A percentile compares a stretch with the other conserved stretches of the same genome.
Evolutionary conservation across 2,797 vertebrate genomes (phyloP).

Genomic region (Stomatorhinus walkeri): DNA sequence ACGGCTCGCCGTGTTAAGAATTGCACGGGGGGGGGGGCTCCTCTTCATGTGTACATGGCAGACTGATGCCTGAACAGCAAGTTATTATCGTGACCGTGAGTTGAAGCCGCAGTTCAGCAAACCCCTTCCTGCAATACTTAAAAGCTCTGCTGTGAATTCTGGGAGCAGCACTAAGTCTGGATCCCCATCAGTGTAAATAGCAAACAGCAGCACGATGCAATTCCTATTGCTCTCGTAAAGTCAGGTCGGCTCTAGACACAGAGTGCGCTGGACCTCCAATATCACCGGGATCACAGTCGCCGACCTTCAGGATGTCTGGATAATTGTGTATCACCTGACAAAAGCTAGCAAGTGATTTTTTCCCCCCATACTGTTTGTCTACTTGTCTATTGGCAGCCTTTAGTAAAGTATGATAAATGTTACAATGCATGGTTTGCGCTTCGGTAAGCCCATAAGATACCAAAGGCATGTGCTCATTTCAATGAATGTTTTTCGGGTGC

Average conservation of each 20-base stretch:
- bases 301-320: background rate
- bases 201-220: background rate
- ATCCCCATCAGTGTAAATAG: background rate
- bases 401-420: slow-evolving; percentile 39
- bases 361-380: background rate
- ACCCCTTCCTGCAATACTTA: background rate
- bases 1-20: background rate
- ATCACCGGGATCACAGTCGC: background rate
- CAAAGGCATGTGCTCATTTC: slow-evolving; percentile 42
- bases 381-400: background rate
- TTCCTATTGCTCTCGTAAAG: background rate
- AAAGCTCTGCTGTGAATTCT: background rate
- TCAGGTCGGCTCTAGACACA: background rate
- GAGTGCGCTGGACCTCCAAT: background rate
- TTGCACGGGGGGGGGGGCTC: too few species aligned
- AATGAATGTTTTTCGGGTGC: slow-evolving; percentile 36
- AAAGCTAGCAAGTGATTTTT: background rate
- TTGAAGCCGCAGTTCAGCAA: background rate
- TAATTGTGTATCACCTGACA: background rate
- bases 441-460: slow-evolving; percentile 38
- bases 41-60: background rate
- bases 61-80: background rate
- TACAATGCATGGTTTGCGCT: slow-evolving; percentile 36
- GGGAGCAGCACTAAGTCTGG: background rate
- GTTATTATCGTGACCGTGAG: background rate